These are phyloP conservation scores for Acanthococcus lagerstroemiae DNA, from an alignment of 2,888 invertebrate species.

Conservation along the genomic window DNA sequence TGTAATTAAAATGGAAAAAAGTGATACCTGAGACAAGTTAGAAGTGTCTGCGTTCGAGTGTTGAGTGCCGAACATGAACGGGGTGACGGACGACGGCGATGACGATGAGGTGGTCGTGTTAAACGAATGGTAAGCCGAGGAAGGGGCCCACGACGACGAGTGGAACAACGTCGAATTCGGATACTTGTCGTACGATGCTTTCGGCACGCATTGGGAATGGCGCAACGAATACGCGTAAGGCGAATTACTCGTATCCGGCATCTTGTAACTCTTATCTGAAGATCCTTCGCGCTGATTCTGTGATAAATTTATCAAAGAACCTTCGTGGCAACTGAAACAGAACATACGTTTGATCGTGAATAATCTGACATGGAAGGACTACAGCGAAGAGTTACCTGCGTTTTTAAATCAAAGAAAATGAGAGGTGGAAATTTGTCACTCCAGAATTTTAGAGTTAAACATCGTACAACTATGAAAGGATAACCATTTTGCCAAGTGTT, in stretches of 20 bases:
- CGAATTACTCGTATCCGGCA: background rate
- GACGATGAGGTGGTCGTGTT: no score
- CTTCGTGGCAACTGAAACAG: conserved; percentile 1
- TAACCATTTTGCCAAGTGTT: no score
- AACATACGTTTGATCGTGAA: background rate
- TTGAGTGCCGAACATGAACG: conserved; percentile 3
- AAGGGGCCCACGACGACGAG: background rate
- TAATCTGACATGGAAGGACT: background rate
- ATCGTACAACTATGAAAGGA: no score
- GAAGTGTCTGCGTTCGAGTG: background rate
- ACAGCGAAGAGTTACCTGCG: background rate
- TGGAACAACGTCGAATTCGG: background rate
- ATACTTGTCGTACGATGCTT: conserved; percentile 4
- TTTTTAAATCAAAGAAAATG: no score
- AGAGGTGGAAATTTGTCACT: no score
- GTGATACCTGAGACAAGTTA: background rate
- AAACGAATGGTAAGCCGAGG: conserved; percentile 2
- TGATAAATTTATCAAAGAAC: conserved; percentile 14
- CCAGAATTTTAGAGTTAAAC: no score
- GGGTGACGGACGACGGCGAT: background rate
- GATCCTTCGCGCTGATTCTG: conserved; percentile 8
- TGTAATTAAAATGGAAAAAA: no score
- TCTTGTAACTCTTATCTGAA: background rate
- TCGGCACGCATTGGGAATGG: background rate
- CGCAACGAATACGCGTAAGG: background rate